Evolutionary conservation across 2,797 vertebrate species (phyloP), one percentile per base, ranked within the genome.

Genomic region (Petrocephalus schoutedeni): DNA sequence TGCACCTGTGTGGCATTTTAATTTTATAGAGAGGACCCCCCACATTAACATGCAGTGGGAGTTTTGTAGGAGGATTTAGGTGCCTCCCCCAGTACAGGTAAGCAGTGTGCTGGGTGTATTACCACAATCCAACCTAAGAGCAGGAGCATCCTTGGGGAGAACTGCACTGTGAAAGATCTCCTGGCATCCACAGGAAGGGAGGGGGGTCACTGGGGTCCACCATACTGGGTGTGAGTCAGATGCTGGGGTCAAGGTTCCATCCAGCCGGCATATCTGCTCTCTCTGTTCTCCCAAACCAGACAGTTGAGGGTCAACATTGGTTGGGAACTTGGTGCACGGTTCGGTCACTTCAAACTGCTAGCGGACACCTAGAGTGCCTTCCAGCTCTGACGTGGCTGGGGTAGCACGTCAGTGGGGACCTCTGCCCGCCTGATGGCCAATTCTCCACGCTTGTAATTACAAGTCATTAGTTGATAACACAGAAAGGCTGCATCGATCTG

Each of bases 381-480:
- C 16, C 16, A 19, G 41, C 2, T 12, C 28, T 28, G 5, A 36
- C 28, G 28, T 71, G 64, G 64, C 64, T 14, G 61, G 23, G 23
- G 12, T 0, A 12, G 64, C 64, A 36, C 64, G 0, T 71, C 64
- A 32, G 64, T 12, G 12, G 64, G 28, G 28, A 36, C 64, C 64
- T 0, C 64, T 0, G 12, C 64, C 28, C 28, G 28, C 64, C 64
- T 71, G 64, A 71, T 28, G 92, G 92, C 92, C 93, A 92, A 95
- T 95, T 94, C 94, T 93, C 94, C 92, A 92, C 84, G 93, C 94
- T 93, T 95, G 95, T 96, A 95, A 96, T 95, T 95, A 95, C 95
- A 95, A 92, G 91, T 94, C 94, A 94, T 96, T 95, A 96, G 95
- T 95, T 96, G 95, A 96, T 96, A 95, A 96, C 90, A 94, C 92